phyloP scores from a whole-genome alignment of 2,113 vertebrate species.

The Atrichornis clamosus region DNA sequence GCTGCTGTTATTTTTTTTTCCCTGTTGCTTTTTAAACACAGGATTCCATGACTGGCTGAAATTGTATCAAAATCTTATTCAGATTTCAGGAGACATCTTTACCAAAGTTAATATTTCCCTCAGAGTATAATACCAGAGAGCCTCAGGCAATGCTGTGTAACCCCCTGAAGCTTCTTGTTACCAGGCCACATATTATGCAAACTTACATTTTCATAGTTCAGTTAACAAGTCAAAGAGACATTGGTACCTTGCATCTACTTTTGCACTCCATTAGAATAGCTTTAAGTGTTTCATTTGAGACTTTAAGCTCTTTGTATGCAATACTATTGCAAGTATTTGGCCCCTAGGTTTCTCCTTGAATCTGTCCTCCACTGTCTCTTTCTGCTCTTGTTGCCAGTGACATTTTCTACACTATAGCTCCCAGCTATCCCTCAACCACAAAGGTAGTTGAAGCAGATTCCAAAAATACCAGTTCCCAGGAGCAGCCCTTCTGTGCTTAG shows the following conservation, averaged over 20 bases:
- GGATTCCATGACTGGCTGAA: neutral
- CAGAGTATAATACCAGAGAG: slow-evolving; percentile 52
- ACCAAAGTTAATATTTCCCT: slow-evolving; percentile 57
- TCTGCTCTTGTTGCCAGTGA: slow-evolving; percentile 69
- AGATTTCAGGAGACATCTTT: slow-evolving; percentile 50
- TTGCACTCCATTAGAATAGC: slow-evolving; percentile 48
- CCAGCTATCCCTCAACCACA: slow-evolving; percentile 81
- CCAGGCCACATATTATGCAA: slow-evolving; percentile 36
- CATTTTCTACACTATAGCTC: slow-evolving; percentile 76
- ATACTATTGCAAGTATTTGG: slow-evolving; percentile 65
- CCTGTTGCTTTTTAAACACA: neutral
- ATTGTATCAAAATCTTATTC: slow-evolving; percentile 23
- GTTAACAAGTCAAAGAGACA: slow-evolving; percentile 68
- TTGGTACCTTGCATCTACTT: slow-evolving; percentile 28
- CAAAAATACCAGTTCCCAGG: slow-evolving; percentile 82
- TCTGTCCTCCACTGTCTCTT: slow-evolving; percentile 65
- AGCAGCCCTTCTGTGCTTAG: slow-evolving; percentile 73
- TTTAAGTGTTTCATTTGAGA: slow-evolving; percentile 51
- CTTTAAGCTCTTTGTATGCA: slow-evolving; percentile 48
- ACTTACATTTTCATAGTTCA: slow-evolving; percentile 63
- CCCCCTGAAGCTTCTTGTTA: slow-evolving; percentile 63
- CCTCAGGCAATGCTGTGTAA: slow-evolving; percentile 60
- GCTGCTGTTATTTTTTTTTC: neutral
- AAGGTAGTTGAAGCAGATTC: slow-evolving; percentile 79
- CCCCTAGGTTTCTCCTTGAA: slow-evolving; percentile 78